Evolutionary conservation across 2,888 invertebrate species (phyloP), one percentile per base, ranked within the genome.

Genomic region (Lithophane leautieri): DNA sequence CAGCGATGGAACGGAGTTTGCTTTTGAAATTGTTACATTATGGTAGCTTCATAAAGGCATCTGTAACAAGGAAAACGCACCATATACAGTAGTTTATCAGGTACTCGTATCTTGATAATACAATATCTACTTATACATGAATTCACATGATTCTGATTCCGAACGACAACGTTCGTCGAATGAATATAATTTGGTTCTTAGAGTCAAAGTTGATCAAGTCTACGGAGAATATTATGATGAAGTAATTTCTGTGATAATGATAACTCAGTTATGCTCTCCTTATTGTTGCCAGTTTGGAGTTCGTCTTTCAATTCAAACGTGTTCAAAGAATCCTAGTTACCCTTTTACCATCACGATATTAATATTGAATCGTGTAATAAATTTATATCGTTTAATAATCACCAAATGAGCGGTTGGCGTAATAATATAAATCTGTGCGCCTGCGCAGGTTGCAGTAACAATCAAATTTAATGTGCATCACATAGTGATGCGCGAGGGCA

Each of bases 381-480:
- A 91, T 90, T 89, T 84, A 86, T 89, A 90, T 87, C 85, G 82
- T 90, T 90, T 91, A 89, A 86, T 89, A 89, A 81, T 84, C 78
- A 79, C 82, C 79, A 90, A 92, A 91, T 91, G 88, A 91, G 85
- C 73, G 86, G 88, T 89, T 90, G 84, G 85, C 84, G 83, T 86
- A 88, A 78, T 85, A 89, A 89, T 90, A 92, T 93, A 92, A 92
- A 93, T 92, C 89, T 89, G 84, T 88, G 86, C 78, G 81, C 83
- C 76, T 75, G 89, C 91, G 90, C 92, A 91, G 90, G 91, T 92
- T 94, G 92, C 90, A 89, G 91, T 86, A 92, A 93, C 93, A 93
- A 94, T 94, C 94, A 93, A 94, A 93, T 93, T 94, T 93, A 93
- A 95, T 94, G 93, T 91, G 91, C 93, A 91, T 93, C 93, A 92